Base-by-base conservation (phyloP, 2,113 vertebrate species). In the Aphyosemion australe region DNA sequence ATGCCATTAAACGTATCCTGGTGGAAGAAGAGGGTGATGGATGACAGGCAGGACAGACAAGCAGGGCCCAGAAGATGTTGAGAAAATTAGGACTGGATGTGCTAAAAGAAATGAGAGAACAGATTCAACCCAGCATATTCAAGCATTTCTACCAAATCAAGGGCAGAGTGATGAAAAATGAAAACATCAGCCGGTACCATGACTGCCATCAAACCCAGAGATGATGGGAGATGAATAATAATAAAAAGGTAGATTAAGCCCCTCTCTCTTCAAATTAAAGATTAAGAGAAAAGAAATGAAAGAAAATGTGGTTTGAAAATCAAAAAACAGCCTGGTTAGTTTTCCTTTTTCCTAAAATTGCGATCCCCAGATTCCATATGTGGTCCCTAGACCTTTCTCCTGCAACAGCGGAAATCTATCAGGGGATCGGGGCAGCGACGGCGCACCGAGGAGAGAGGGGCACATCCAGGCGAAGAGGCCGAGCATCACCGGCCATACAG, bases 361-460 rank as follows among this genome's bases (percentile, higher is more conserved):
- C 93, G 96, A 90, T 98, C 95, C 94, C 95, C 96, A 94, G 96
- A 96, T 98, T 98, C 96, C 96, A 98, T 97, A 95, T 91, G 96
- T 95, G 95, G 94, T 92, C 91, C 92, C 94, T 96, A 96, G 93
- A 95, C 94, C 93, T 94, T 94, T 92, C 93, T 94, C 94, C 94
- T 91, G 91, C 93, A 93, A 90, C 93, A 93, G 93, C 86, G 79
- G 92, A 87, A 90, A 90, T 79, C 87, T 90, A 89, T 78, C 18
- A 91, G 92, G 93, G 87, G 91, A 93, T 79, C 87, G 84, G 60
- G 93, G 92, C 93, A 89, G 92, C 92, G 93, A 93, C 82, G 86
- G 80, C 53, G 79, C 76, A 83, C 78, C 94, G 93, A 91, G 93
- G 91, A 80, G 59, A 84, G 72, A 77, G 76, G 76, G 74, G 76